These are phyloP conservation scores for Heliconius ethilla DNA, from an alignment of 2,888 invertebrate genomes.

Conservation along the genomic window DNA sequence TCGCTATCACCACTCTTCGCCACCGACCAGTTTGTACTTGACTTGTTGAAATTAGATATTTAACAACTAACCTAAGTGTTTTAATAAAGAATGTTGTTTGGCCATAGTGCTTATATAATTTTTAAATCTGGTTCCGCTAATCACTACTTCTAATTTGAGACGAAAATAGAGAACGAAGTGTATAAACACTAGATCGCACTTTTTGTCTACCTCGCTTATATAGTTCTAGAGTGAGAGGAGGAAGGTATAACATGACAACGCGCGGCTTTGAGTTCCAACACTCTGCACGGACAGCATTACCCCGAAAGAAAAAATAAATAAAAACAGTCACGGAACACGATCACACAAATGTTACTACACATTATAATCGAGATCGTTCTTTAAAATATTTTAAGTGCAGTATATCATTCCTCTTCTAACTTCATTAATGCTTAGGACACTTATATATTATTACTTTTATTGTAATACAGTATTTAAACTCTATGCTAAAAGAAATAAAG, in stretches of 20 bases:
- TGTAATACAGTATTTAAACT: neutral
- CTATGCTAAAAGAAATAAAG: neutral
- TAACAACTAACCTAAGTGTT: slow-evolving; percentile 24
- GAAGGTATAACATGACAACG: too few species aligned
- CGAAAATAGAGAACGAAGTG: too few species aligned
- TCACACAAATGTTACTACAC: slow-evolving; percentile 11
- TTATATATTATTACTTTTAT: slow-evolving; percentile 23
- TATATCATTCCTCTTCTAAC: slow-evolving; percentile 46
- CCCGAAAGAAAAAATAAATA: neutral
- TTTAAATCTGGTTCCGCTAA: neutral
- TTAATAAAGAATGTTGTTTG: slow-evolving; percentile 16
- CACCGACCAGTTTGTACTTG: slow-evolving; percentile 52
- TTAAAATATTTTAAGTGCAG: slow-evolving; percentile 52
- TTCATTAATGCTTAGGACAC: slow-evolving; percentile 40
- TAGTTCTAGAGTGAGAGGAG: too few species aligned
- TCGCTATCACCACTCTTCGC: slow-evolving; percentile 50
- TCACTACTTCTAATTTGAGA: too few species aligned
- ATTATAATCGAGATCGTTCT: slow-evolving; percentile 44
- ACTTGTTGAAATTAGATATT: slow-evolving; percentile 43
- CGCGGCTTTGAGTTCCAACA: too few species aligned
- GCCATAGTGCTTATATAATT: neutral
- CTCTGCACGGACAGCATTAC: too few species aligned
- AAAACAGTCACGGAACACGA: neutral
- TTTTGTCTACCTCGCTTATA: too few species aligned
- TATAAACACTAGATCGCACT: too few species aligned